phyloP scores from a whole-genome alignment of 2,888 invertebrate species.

The Scaptodrosophila latifasciaeformis region DNA sequence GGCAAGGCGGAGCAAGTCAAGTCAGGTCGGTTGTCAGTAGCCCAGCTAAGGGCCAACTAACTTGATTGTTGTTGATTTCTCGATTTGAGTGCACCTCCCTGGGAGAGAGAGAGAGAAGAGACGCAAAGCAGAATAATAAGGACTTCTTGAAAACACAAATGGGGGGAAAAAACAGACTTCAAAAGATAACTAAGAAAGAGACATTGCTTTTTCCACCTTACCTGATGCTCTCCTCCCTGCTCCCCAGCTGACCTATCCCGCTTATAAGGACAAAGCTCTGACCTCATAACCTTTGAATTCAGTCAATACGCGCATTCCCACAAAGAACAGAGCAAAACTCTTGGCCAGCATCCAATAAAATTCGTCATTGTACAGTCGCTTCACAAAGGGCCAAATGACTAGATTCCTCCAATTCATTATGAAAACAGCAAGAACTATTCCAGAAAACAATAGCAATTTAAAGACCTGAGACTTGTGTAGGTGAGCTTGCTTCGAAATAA shows the following conservation, averaged over 20 bases:
- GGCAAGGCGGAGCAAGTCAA: too few species aligned
- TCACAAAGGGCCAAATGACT: slow-evolving; percentile 1
- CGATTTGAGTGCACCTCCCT: too few species aligned
- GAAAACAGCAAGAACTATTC: not conserved
- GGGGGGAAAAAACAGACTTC: too few species aligned
- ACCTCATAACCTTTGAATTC: not conserved
- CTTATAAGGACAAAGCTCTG: slow-evolving; percentile 10
- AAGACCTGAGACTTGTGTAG: not conserved
- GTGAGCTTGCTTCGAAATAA: not conserved
- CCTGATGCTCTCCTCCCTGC: not conserved
- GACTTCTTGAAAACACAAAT: too few species aligned
- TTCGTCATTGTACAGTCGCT: not conserved
- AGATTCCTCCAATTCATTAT: not conserved
- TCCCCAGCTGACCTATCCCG: not conserved
- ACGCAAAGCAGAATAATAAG: too few species aligned
- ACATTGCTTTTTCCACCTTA: too few species aligned
- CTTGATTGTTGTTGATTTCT: too few species aligned
- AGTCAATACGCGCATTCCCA: slow-evolving; percentile 7
- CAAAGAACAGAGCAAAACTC: slow-evolving; percentile 1
- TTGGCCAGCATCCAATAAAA: slow-evolving; percentile 10
- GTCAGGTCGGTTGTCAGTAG: too few species aligned
- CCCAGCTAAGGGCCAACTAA: too few species aligned
- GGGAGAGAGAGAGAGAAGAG: too few species aligned
- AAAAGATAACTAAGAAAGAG: too few species aligned
- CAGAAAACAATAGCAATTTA: too few species aligned